Conservation (phyloP, 2,888 invertebrate species). For the Cremastinae sp. region DNA sequence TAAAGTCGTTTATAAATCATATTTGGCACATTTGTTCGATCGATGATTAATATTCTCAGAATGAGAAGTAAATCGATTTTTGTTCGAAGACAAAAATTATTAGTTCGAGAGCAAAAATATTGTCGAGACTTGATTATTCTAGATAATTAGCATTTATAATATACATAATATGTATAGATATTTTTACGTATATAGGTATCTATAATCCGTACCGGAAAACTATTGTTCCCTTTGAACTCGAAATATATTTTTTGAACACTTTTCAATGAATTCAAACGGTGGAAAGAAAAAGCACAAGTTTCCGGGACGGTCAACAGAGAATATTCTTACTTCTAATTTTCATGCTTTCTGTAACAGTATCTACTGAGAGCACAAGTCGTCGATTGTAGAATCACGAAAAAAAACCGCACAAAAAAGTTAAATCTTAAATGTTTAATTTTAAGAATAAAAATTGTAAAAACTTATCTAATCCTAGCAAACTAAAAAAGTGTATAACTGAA, state of each 20-base stretch:
- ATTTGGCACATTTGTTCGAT: too few species aligned
- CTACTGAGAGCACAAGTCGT: too few species aligned
- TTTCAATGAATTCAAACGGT: not conserved
- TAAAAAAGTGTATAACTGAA: not conserved
- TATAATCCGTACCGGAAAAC: constrained; percentile 27
- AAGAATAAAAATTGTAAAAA: too few species aligned
- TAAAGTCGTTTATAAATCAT: too few species aligned
- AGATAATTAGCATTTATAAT: not conserved
- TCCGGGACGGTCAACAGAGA: constrained; percentile 26
- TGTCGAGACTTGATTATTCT: not conserved
- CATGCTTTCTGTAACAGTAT: too few species aligned
- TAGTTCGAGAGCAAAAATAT: too few species aligned
- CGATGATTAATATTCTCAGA: not conserved
- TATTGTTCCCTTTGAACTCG: constrained; percentile 21
- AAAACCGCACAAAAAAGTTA: not conserved
- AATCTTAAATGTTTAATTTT: too few species aligned
- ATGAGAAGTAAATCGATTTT: constrained; percentile 7
- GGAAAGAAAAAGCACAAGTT: constrained; percentile 2
- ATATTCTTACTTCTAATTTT: not conserved
- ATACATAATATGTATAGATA: constrained; percentile 12
- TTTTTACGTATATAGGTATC: constrained; percentile 18
- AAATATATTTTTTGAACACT: constrained; percentile 35
- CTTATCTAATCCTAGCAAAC: too few species aligned
- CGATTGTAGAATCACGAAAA: not conserved
- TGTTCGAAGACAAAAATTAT: constrained; percentile 1